These are phyloP conservation scores for Synanceia verrucosa DNA, from an alignment of 2,797 vertebrate species.

Conservation along the genomic window DNA sequence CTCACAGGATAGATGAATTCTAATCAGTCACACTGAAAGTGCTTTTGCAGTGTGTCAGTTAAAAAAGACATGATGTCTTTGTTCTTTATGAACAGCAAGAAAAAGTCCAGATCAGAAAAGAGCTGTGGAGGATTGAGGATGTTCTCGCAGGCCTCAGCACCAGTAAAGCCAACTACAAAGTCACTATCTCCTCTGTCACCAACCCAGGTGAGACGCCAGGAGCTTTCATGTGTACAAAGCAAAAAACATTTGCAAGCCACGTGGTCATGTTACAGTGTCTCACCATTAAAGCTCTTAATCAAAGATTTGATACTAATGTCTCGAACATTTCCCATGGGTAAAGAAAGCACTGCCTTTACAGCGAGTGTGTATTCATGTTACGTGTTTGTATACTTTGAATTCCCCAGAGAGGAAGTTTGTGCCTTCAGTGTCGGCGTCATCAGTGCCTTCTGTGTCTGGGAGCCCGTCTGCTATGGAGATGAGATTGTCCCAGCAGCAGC, in stretches of 20 bases:
- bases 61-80: slow-evolving; percentile 14
- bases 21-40: neutral
- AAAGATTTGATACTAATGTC: slow-evolving; percentile 18
- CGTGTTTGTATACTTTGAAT: slow-evolving; percentile 40
- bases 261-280: slow-evolving; percentile 1
- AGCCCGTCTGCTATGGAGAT: slow-evolving; percentile 83
- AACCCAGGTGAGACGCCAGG: slow-evolving; percentile 89
- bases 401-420: slow-evolving; percentile 94
- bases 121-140: slow-evolving; percentile 98
- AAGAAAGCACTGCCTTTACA: slow-evolving; percentile 40
- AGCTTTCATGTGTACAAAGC: neutral
- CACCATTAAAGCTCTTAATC: slow-evolving; percentile 35
- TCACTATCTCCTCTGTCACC: slow-evolving; percentile 94
- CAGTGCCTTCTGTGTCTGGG: slow-evolving; percentile 92
- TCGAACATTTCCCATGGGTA: slow-evolving; percentile 36
- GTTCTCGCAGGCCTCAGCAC: slow-evolving; percentile 94
- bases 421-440: slow-evolving; percentile 90
- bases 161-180: slow-evolving; percentile 95
- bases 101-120: slow-evolving; percentile 93
- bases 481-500: slow-evolving; percentile 75
- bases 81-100: slow-evolving; percentile 81
- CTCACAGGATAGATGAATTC: neutral
- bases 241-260: neutral
- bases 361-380: slow-evolving; percentile 35
- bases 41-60: neutral